phyloP scores from a whole-genome alignment of 2,113 vertebrate species.

The Pipra filicauda region DNA sequence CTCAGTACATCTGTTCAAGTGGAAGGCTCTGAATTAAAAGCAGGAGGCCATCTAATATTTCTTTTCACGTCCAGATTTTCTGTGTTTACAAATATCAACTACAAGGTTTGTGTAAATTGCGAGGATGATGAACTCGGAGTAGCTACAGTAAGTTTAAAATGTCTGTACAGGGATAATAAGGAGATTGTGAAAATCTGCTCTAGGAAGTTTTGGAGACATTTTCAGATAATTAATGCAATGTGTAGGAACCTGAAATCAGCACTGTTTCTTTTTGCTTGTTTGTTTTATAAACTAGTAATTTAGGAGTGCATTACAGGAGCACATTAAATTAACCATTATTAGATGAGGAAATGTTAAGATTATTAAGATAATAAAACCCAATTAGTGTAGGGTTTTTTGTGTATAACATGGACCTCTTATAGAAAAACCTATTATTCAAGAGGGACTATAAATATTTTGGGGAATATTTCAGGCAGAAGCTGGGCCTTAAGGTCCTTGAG shows the following conservation, averaged over 20 bases:
- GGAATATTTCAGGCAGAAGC: not conserved
- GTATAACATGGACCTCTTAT: slow-evolving; percentile 20
- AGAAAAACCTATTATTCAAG: not conserved
- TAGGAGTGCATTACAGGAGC: slow-evolving; percentile 74
- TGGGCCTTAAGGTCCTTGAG: slow-evolving; percentile 16
- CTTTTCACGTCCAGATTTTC: slow-evolving; percentile 47
- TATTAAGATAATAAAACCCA: slow-evolving; percentile 77
- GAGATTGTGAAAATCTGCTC: slow-evolving; percentile 71
- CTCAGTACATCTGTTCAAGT: slow-evolving; percentile 1
- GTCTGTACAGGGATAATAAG: slow-evolving; percentile 66
- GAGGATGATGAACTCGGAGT: slow-evolving; percentile 63
- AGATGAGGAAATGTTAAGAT: slow-evolving; percentile 77
- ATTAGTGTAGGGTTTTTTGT: slow-evolving; percentile 38
- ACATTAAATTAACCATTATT: slow-evolving; percentile 77
- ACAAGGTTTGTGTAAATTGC: slow-evolving; percentile 66
- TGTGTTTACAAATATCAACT: slow-evolving; percentile 69
- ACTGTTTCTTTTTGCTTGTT: not conserved
- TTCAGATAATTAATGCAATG: slow-evolving; percentile 79
- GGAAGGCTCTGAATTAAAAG: slow-evolving; percentile 55
- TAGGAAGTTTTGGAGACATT: slow-evolving; percentile 72
- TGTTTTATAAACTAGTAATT: slow-evolving; percentile 72
- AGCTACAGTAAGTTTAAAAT: slow-evolving; percentile 54
- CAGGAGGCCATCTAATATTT: slow-evolving; percentile 35
- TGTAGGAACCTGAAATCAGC: slow-evolving; percentile 72
- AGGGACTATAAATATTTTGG: slow-evolving; percentile 24